Evolutionary conservation across 1,140 invertebrate genomes (phyloP).

Genomic region (Nebria ingens): DNA sequence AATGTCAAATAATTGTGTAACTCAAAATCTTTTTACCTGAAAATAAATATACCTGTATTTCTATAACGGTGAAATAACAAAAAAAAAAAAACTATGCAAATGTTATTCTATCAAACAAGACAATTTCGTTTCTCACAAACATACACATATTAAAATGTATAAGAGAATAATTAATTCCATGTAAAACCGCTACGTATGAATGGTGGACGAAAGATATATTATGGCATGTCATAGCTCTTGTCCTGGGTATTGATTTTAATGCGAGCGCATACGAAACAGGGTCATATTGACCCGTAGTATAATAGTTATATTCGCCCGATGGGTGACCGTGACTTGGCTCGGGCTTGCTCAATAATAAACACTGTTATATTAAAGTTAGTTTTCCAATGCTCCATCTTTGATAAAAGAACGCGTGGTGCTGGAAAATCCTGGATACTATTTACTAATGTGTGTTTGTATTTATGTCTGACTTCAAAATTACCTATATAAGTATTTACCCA

Average conservation of each 20-base stretch:
- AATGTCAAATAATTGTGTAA: too few relatives aligned
- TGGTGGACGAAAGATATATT: not conserved
- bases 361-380: slow-evolving; percentile 9
- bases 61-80: too few relatives aligned
- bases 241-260: slow-evolving; percentile 8
- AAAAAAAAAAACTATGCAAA: too few relatives aligned
- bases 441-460: too few relatives aligned
- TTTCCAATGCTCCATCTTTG: slow-evolving; percentile 5
- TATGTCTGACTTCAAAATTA: too few relatives aligned
- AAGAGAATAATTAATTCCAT: not conserved
- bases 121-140: too few relatives aligned
- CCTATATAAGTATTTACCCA: too few relatives aligned
- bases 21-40: too few relatives aligned
- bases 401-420: not conserved
- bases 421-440: not conserved
- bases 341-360: not conserved
- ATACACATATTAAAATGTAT: too few relatives aligned
- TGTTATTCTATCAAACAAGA: too few relatives aligned
- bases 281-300: not conserved
- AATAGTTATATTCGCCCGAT: too few relatives aligned
- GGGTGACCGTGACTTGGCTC: not conserved
- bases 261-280: not conserved
- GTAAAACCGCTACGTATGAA: not conserved
- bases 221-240: not conserved
- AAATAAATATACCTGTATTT: too few relatives aligned